These are phyloP conservation scores for Pyrrhia umbra DNA, from an alignment of 2,888 invertebrate genomes.

Conservation along the genomic window DNA sequence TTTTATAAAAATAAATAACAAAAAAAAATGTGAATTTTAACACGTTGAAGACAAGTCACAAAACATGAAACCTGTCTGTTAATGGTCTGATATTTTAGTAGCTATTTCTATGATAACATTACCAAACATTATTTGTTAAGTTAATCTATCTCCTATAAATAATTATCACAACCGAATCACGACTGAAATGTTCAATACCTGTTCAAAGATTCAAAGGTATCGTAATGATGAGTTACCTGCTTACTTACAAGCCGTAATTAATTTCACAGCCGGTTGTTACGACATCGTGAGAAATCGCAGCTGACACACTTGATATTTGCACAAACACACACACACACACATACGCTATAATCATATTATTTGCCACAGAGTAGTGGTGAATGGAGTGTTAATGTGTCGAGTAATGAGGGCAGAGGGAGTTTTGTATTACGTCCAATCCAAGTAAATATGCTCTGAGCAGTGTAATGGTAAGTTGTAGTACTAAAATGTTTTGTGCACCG, in stretches of 20 bases:
- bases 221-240: slow-evolving; percentile 41
- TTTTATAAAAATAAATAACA: too few species aligned
- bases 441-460: slow-evolving; percentile 35
- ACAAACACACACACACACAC: slow-evolving; percentile 15
- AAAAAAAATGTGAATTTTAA: neutral
- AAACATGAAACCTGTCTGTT: neutral
- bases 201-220: slow-evolving; percentile 45
- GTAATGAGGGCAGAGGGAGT: slow-evolving; percentile 24
- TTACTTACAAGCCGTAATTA: slow-evolving; percentile 53
- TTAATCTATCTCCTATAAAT: slow-evolving; percentile 14
- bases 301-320: slow-evolving; percentile 31
- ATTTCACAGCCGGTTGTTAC: slow-evolving; percentile 39
- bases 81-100: neutral
- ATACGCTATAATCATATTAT: slow-evolving; percentile 46
- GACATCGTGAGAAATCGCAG: slow-evolving; percentile 47
- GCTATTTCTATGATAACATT: slow-evolving; percentile 2
- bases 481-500: slow-evolving; percentile 10
- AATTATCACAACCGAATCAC: slow-evolving; percentile 19
- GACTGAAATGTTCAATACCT: slow-evolving; percentile 38
- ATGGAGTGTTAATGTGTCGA: slow-evolving; percentile 45
- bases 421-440: slow-evolving; percentile 24
- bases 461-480: slow-evolving; percentile 32
- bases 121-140: slow-evolving; percentile 18
- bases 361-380: slow-evolving; percentile 39
- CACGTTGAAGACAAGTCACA: neutral